A percentile compares a stretch with the other conserved stretches of the same genome.
These are phyloP conservation scores for Hirtodrosophila cameraria DNA, from an alignment of 2,888 invertebrate species.

Conservation along the genomic window DNA sequence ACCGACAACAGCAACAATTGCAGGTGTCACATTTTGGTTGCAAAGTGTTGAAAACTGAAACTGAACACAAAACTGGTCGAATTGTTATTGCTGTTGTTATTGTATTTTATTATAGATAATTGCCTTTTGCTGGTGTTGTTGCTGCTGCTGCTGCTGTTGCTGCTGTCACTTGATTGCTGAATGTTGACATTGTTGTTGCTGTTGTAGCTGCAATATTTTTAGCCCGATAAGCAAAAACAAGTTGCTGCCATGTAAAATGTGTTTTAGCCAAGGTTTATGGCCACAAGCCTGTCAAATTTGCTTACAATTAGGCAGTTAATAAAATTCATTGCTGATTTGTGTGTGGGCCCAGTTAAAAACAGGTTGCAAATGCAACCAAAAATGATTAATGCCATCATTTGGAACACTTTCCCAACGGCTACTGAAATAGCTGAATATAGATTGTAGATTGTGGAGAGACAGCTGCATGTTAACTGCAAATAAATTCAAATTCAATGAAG, in stretches of 20 bases:
- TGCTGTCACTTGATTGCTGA: conserved; percentile 59
- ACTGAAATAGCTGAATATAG: conserved; percentile 41
- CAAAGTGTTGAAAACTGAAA: conserved; percentile 75
- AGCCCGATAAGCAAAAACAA: conserved; percentile 43
- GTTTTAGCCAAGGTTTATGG: conserved; percentile 56
- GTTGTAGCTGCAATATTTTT: conserved; percentile 36
- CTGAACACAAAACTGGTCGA: conserved; percentile 52
- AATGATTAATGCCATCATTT: conserved; percentile 53
- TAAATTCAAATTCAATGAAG: conserved; percentile 61
- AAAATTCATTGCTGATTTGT: conserved; percentile 41
- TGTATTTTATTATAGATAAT: conserved; percentile 71
- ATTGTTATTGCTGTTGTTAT: conserved; percentile 29
- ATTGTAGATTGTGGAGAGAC: conserved; percentile 24
- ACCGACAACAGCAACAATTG: conserved; percentile 50
- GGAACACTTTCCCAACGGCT: conserved; percentile 57
- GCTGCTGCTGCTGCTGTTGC: conserved; percentile 30
- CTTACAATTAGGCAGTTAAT: conserved; percentile 70
- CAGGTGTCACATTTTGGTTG: conserved; percentile 70
- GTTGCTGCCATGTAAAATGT: conserved; percentile 16
- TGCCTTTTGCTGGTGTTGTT: conserved; percentile 58
- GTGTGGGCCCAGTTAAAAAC: conserved; percentile 17
- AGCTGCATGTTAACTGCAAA: conserved; percentile 63
- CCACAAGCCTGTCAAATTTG: conserved; percentile 68
- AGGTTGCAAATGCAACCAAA: conserved; percentile 1
- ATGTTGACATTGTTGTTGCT: conserved; percentile 63